Evolutionary conservation across 1,140 invertebrate genomes (phyloP), one percentile per base, ranked within the genome.

Genomic region (Asobara japonica): DNA sequence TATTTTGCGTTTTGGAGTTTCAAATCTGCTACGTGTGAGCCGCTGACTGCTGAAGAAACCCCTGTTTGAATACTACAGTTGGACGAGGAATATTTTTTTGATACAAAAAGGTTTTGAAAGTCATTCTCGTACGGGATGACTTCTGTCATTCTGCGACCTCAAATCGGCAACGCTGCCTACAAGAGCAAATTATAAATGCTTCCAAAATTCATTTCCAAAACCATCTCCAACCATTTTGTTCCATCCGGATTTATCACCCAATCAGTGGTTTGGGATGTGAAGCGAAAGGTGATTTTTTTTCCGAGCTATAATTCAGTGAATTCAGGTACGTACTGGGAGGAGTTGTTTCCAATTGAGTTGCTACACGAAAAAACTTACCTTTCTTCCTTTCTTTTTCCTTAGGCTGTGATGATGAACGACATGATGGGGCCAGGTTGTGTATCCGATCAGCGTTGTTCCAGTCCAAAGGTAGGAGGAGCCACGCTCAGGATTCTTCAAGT

Each of bases 391-490:
- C 41, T 16, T n/a, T n/a, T n/a, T n/a, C n/a, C n/a, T n/a, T n/a
- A n/a, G 18, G 13, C 36, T 38, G 36, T 27, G 22, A 65, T 71
- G 69, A 71, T 45, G 36, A 51, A 71, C 62, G 69, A 36, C 33
- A 25, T 31, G 16, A 31, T 62, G 60, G 7, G 41, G 48, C 20
- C 61, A 8, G 60, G 36, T 30, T 71, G 29, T 48, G 30, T 31
- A 13, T 51, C 22, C 16, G 16, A 68, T 74, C 38, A 22, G 16
- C 56, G 27, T 51, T 60, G 69, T 10, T 65, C 64, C 29, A 38
- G 31, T 8, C 61, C 60, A 64, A 68, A 61, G 74, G 77, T n/a
- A 77, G 80, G 82, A 78, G 82, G 79, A 81, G 82, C 74, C 72
- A 76, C 22, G 70, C 66, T 48, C 78, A 75, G 75, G 74, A 51